Percentiles rank a stretch among this genome's conserved stretches.
phyloP scores from a whole-genome alignment of 2,888 invertebrate species.

The Dichetophora obliterata region DNA sequence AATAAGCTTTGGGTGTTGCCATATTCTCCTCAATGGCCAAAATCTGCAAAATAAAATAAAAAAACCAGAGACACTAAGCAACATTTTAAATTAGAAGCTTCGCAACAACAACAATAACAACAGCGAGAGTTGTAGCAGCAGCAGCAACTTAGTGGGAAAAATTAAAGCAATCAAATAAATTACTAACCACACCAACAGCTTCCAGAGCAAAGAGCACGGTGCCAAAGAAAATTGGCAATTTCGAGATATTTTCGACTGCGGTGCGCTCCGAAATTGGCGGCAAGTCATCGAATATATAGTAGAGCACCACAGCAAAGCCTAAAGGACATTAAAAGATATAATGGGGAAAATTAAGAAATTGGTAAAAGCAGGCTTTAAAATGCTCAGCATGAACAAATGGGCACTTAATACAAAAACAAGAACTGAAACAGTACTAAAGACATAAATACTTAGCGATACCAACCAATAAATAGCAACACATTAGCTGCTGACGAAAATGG shows the following conservation, averaged over 20 bases:
- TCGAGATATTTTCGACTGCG: conserved; percentile 71
- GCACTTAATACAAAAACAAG: neutral
- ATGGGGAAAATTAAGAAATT: neutral
- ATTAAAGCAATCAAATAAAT: conserved; percentile 16
- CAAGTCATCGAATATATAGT: conserved; percentile 82
- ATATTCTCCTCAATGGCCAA: conserved; percentile 97
- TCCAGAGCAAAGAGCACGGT: conserved; percentile 94
- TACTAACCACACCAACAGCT: conserved; percentile 83
- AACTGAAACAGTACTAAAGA: neutral
- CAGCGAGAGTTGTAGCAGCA: too few species aligned
- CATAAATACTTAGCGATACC: conserved; percentile 41
- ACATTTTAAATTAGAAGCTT: neutral
- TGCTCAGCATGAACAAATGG: neutral
- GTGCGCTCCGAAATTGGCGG: conserved; percentile 70
- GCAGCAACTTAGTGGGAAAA: neutral
- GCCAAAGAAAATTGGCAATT: conserved; percentile 89
- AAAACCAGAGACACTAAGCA: neutral
- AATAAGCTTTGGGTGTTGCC: conserved; percentile 89
- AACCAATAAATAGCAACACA: conserved; percentile 80
- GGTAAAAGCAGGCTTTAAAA: too few species aligned
- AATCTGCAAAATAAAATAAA: conserved; percentile 73
- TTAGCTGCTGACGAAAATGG: conserved; percentile 96
- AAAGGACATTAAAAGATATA: neutral
- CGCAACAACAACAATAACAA: neutral
- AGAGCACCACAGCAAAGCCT: conserved; percentile 83